phyloP scores from a whole-genome alignment of 2,113 vertebrate species.

The Malurus melanocephalus region DNA sequence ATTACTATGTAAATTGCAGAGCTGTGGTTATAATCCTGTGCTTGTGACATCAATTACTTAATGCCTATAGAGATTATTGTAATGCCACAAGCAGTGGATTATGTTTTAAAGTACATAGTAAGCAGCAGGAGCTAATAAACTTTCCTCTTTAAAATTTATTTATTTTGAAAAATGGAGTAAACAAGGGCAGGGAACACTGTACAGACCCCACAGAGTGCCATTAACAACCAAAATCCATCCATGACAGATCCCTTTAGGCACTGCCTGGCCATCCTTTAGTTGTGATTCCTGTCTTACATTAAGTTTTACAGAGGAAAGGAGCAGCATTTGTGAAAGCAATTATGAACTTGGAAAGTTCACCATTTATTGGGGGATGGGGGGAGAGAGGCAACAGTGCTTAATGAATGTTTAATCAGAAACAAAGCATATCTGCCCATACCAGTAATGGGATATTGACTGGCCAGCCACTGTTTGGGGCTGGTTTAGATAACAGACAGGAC shows the following conservation, averaged over 20 bases:
- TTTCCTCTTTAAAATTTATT: slow-evolving; percentile 21
- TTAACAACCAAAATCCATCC: slow-evolving; percentile 16
- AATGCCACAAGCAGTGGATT: slow-evolving; percentile 43
- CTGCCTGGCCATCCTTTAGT: background rate
- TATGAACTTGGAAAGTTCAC: slow-evolving; percentile 9
- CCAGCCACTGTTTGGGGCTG: slow-evolving; percentile 21
- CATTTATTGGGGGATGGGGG: background rate
- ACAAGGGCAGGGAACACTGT: slow-evolving; percentile 4
- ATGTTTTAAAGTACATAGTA: slow-evolving; percentile 25
- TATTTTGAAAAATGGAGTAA: slow-evolving; percentile 38
- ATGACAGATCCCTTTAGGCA: background rate
- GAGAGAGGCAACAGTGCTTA: background rate
- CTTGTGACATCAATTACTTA: slow-evolving; percentile 57
- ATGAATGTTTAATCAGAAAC: slow-evolving; percentile 58
- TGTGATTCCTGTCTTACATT: background rate
- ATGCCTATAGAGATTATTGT: slow-evolving; percentile 49
- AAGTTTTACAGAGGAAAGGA: background rate
- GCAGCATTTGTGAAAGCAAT: slow-evolving; percentile 11
- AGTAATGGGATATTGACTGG: slow-evolving; percentile 64
- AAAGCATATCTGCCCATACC: slow-evolving; percentile 47
- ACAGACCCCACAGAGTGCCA: background rate
- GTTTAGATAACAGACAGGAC: slow-evolving; percentile 37
- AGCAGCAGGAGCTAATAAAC: slow-evolving; percentile 57
- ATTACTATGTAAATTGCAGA: slow-evolving; percentile 56
- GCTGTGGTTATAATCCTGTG: slow-evolving; percentile 49